Evolutionary conservation across 2,113 vertebrate genomes (phyloP), one percentile per base, ranked within the genome.

Genomic region (Gasterosteus nipponicus): DNA sequence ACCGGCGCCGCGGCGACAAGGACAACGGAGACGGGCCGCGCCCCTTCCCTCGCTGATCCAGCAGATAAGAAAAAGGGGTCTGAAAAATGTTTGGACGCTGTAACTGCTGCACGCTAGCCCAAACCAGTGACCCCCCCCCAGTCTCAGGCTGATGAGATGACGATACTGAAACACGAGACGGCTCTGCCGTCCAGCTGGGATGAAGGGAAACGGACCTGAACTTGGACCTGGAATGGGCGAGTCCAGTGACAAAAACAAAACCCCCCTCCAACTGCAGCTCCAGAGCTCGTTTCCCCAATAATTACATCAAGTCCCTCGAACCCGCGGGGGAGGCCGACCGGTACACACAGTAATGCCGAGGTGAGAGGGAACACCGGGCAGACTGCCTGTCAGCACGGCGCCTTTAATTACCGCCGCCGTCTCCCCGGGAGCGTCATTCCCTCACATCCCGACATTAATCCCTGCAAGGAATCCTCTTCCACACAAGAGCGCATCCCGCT

Each of bases 371-470:
- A 85, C 77, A 77, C 41, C 6, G 71, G 78, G 69, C 85, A 80
- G 80, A 73, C 75, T 62, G 35, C 53, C 83, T 86, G 89, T 88
- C 90, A 83, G 90, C 85, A 88, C 64, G 38, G 57, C 26, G 65
- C 68, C 83, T 92, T 26, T 93, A 91, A 93, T 93, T 92, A 93
- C 88, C 46, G 58, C 67, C 75, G 68, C 53, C 62, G 49, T 77
- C 66, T 85, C 86, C 79, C 84, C 59, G 39, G 81, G 78, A 82
- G 76, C 11, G 29, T 75, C 66, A 73, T 75, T 80, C 74, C 77
- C 86, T 86, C 87, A 89, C 89, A 86, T 78, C 75, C 87, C 83
- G 89, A 89, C 89, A 86, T 78, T 84, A 65, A 87, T 89, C 87
- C 74, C 70, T n/a, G 69, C 38, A 33, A 84, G 76, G 85, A 89